A percentile compares a stretch with the other conserved stretches of the same genome.
Evolutionary conservation across 2,113 vertebrate species (phyloP).

Genomic region (Eulacestoma nigropectus): DNA sequence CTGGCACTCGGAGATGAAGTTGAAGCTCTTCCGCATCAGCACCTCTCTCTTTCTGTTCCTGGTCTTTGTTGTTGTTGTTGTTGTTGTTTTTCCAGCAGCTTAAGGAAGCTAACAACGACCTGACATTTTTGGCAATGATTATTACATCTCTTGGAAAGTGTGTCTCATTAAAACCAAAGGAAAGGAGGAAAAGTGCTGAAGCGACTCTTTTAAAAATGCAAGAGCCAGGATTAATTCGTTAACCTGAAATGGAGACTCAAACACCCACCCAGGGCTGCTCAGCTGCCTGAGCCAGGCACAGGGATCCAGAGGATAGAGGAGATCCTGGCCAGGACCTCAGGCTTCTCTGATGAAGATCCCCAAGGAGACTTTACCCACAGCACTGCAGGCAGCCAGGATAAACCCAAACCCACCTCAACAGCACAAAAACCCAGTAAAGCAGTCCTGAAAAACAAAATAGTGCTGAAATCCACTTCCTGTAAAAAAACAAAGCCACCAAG

Average conservation of each 20-base stretch:
- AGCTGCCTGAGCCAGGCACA: neutral
- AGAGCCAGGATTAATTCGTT: neutral
- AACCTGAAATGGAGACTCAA: neutral
- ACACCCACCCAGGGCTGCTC: neutral
- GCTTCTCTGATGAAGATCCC: neutral
- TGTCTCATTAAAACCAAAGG: conserved; percentile 44
- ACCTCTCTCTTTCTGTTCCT: neutral
- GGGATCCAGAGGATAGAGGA: neutral
- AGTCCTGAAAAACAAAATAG: neutral
- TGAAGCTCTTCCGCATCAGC: neutral
- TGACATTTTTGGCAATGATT: conserved; percentile 47
- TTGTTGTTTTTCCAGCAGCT: conserved; percentile 30
- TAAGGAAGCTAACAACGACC: conserved; percentile 13
- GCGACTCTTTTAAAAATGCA: conserved; percentile 5
- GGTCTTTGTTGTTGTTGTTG: neutral
- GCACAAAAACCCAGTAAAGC: neutral
- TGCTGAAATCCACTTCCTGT: neutral
- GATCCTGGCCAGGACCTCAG: neutral
- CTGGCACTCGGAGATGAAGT: neutral
- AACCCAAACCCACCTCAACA: neutral
- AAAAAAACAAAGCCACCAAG: neutral
- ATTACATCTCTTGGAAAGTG: conserved; percentile 40
- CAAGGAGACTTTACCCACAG: neutral
- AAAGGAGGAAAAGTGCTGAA: conserved; percentile 49
- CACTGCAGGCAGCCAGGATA: neutral